phyloP scores from a whole-genome alignment of 2,113 vertebrate genomes.

The Phycodurus eques region DNA sequence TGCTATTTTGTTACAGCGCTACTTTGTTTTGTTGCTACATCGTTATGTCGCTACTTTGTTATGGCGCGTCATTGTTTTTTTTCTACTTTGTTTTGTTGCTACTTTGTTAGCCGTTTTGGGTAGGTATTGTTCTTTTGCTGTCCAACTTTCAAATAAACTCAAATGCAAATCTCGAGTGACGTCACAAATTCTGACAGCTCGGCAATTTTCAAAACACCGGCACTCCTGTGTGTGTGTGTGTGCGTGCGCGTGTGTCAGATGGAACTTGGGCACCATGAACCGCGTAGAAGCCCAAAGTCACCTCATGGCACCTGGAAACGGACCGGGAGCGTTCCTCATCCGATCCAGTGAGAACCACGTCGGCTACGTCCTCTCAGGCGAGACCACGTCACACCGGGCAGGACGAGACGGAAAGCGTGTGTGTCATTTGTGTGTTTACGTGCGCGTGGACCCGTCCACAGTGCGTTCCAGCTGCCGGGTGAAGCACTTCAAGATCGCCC shows the following conservation, averaged over 20 bases:
- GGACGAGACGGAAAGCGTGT: background rate
- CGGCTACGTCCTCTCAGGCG: slow-evolving; percentile 77
- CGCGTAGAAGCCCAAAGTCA: slow-evolving; percentile 66
- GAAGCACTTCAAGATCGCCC: slow-evolving; percentile 77
- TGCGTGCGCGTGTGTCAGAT: slow-evolving; percentile 57
- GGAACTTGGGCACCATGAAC: slow-evolving; percentile 79
- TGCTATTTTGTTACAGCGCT: too few species aligned
- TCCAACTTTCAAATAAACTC: too few species aligned
- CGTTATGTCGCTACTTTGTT: background rate
- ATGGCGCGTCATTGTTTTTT: too few species aligned
- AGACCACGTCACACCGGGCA: background rate
- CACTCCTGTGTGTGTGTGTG: background rate
- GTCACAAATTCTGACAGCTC: background rate
- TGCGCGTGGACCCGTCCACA: slow-evolving; percentile 23
- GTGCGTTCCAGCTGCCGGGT: slow-evolving; percentile 46
- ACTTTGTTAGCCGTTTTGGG: too few species aligned
- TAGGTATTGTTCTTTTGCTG: too few species aligned
- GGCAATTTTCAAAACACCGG: background rate
- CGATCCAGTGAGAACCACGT: slow-evolving; percentile 70
- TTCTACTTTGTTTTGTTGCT: too few species aligned
- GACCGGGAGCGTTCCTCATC: slow-evolving; percentile 72
- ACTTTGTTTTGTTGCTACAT: background rate
- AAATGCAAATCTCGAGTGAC: too few species aligned
- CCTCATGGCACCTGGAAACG: slow-evolving; percentile 62
- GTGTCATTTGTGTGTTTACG: background rate